phyloP scores from a whole-genome alignment of 1,140 invertebrate genomes.

The Periplaneta americana region DNA sequence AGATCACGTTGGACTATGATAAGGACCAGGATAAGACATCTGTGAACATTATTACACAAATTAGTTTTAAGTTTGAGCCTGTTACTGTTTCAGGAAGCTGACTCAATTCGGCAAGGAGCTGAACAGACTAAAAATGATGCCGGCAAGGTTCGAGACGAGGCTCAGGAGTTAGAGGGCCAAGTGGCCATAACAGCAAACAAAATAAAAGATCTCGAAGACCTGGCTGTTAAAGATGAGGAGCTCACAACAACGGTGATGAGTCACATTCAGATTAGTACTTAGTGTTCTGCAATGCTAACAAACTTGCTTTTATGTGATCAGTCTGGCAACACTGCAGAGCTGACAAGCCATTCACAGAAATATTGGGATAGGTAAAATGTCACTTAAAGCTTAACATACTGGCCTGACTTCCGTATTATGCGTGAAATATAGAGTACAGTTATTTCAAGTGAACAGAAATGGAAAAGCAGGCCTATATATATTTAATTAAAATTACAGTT shows the following conservation, averaged over 20 bases:
- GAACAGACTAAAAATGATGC: slow-evolving; percentile 70
- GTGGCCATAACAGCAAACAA: slow-evolving; percentile 64
- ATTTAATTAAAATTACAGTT: too few species aligned
- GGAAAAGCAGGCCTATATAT: too few species aligned
- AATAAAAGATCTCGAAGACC: slow-evolving; percentile 64
- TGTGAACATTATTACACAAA: too few species aligned
- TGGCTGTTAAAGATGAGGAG: slow-evolving; percentile 65
- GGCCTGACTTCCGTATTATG: neutral
- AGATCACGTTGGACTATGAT: too few species aligned
- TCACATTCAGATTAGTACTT: slow-evolving; percentile 18
- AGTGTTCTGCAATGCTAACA: neutral
- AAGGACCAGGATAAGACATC: too few species aligned
- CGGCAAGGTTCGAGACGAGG: slow-evolving; percentile 65
- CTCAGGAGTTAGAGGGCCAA: slow-evolving; percentile 62
- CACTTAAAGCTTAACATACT: neutral
- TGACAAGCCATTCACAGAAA: neutral
- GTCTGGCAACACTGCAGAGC: neutral
- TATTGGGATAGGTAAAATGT: neutral
- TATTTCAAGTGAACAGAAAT: too few species aligned
- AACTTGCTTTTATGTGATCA: neutral
- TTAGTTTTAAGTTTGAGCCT: too few species aligned
- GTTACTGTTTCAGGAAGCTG: slow-evolving; percentile 60
- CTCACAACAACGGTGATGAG: slow-evolving; percentile 65
- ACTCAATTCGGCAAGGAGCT: slow-evolving; percentile 67
- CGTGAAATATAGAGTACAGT: neutral